Base-by-base conservation (phyloP, 1,140 invertebrate species). In the Drosophila watanabei region DNA sequence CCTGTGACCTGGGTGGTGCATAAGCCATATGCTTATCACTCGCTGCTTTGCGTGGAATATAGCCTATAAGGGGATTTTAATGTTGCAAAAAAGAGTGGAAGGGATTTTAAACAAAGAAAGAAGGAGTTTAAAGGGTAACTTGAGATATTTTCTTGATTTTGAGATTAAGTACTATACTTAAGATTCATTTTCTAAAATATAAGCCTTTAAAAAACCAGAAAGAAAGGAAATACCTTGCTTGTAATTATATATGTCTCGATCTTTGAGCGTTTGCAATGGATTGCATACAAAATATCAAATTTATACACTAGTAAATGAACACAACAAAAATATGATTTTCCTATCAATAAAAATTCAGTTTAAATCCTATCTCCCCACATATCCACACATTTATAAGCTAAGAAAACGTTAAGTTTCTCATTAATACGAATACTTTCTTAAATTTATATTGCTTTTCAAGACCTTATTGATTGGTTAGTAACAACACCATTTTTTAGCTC, bases 21-120 rank as follows among this genome's bases (percentile, higher is more conserved):
- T 46, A 71, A 66, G 49, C 20, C 59, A 51, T 62, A 16, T 35
- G 45, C 41, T 46, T 60, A 68, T 61, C 33, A 16, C 14, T 37
- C n/a, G 13, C 45, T 37, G 54, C 24, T 18, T 0, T 35, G 32
- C 46, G 13, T 28, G 30, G 8, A 30, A 30, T 11, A 18, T 18
- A 52, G 14, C 32, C 48, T 10, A 28, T 70, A 32, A 54, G 10
- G 10, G 4, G 37, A 45, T 65, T 66, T 35, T 18, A 28, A 54
- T 20, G 24, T 37, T 41, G 6, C 3, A 48, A 32, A 8, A 9
- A 18, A 11, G 1, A 41, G 20, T 20, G 13, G 0, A 24, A 56
- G n/a, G 33, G 45, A 35, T 20, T 54, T 54, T 30, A 5, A 30
- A n/a, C 8, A 24, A 24, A 14, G 8, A 7, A 11, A 20, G 18